phyloP scores from a whole-genome alignment of 2,113 vertebrate genomes.

The Typhlomys cinereus region DNA sequence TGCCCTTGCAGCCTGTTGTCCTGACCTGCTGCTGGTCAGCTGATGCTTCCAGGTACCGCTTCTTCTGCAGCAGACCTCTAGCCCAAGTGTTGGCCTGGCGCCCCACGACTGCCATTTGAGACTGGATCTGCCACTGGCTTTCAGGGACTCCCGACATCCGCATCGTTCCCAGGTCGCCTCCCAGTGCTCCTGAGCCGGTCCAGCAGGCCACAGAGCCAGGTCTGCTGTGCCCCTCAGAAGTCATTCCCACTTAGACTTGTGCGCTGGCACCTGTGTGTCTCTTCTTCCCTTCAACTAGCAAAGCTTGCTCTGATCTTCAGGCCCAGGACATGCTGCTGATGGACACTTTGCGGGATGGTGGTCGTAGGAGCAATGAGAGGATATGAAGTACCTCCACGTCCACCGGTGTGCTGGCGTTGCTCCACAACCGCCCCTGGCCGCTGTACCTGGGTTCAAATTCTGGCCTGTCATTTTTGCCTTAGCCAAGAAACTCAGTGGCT shows the following conservation, averaged over 20 bases:
- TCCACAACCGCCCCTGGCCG: not conserved
- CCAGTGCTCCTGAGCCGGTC: not conserved
- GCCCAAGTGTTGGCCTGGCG: not conserved
- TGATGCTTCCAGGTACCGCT: not conserved
- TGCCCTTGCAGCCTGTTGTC: not conserved
- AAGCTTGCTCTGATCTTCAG: not conserved
- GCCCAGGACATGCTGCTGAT: not conserved
- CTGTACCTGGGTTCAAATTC: not conserved
- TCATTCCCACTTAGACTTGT: not conserved
- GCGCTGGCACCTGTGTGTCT: not conserved
- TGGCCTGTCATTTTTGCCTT: not conserved
- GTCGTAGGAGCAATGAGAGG: not conserved
- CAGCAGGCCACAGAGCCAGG: not conserved
- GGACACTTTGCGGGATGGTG: not conserved
- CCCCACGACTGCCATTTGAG: fast-evolving
- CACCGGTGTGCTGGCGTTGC: not conserved
- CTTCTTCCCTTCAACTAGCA: not conserved
- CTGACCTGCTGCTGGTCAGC: not conserved
- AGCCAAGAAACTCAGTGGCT: not conserved
- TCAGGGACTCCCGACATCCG: not conserved
- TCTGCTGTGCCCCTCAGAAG: not conserved
- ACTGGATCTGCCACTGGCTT: not conserved
- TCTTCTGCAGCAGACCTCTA: too few relatives aligned
- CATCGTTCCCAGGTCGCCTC: not conserved
- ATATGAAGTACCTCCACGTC: not conserved